Conservation (phyloP, 2,888 invertebrate genomes). For the Heterodera filipjevi region DNA sequence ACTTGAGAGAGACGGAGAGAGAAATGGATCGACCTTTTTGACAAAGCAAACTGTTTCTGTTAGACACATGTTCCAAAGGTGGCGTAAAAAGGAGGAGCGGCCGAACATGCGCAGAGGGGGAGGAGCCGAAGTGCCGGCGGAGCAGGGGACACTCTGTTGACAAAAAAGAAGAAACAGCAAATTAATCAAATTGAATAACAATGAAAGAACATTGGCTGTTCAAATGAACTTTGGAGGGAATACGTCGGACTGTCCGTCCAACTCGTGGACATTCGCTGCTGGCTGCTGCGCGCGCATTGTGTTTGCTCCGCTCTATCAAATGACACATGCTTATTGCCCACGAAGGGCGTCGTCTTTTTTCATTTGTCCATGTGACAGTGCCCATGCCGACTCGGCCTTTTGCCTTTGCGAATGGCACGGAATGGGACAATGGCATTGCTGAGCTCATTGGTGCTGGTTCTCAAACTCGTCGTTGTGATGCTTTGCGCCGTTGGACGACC, state of each 20-base stretch:
- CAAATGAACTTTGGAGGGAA: background rate
- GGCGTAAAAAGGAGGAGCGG: background rate
- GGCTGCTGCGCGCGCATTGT: too few species aligned
- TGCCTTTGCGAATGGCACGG: too few species aligned
- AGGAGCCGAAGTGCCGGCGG: background rate
- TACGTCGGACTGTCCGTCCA: background rate
- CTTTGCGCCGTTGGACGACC: background rate
- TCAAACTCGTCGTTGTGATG: background rate
- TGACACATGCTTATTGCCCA: background rate
- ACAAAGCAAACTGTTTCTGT: background rate
- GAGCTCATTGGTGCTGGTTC: background rate
- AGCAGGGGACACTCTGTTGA: background rate
- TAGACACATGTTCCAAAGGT: background rate
- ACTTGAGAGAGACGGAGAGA: background rate
- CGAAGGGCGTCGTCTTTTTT: background rate
- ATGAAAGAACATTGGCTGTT: background rate
- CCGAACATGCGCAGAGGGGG: constrained; percentile 1
- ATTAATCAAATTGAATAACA: too few species aligned
- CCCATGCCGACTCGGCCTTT: background rate
- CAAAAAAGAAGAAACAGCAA: background rate
- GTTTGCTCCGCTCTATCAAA: background rate
- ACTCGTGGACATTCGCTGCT: background rate
- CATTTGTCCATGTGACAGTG: background rate
- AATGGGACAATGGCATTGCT: background rate
- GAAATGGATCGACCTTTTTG: background rate